Evolutionary conservation across 2,113 vertebrate species (phyloP), one percentile per base, ranked within the genome.

Genomic region (Jacana jacana): DNA sequence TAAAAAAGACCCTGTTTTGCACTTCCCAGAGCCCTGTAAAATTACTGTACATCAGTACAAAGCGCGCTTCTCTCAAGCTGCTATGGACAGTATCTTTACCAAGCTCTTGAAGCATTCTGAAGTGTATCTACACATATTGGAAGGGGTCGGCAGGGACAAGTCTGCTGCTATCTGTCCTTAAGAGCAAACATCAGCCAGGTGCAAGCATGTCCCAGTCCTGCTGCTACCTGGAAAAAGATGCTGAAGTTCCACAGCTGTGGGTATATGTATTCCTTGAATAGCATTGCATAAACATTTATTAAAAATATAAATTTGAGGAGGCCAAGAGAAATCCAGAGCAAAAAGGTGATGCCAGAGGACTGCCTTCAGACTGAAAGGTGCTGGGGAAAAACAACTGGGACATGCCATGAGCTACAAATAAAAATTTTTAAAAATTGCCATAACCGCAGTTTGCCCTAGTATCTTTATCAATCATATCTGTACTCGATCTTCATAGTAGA

Each of bases 371-470:
- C 14, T n/a, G 35, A 48, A 61, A 78, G 37, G 7, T 46, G 22
- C 22, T 25, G 8, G 9, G 20, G 7, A 17, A 70, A 77, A 86
- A 22, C 15, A 89, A 51, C 2, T n/a, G 24, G 12, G 11, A 57
- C 1, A 1, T 48, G 5, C 2, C 22, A 6, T 25, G 11, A 46
- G 27, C 2, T 10, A 3, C 3, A n/a, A n/a, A n/a, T n/a, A n/a
- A n/a, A n/a, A n/a, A n/a, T n/a, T n/a, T n/a, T n/a, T n/a, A n/a
- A 76, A 70, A 72, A 7, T 9, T 52, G 13, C 11, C 6, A 1
- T 49, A 64, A 83, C 33, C 49, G 17, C 8, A 66, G 16, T 63
- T 91, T 68, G 33, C 20, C 24, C 13, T 31, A 55, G 17, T 65
- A 46, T 28, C 37, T 89, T 88, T 78, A 77, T 14, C 14, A 81